Evolutionary conservation across 2,888 invertebrate species (phyloP).

Genomic region (Dendrolimus pini): DNA sequence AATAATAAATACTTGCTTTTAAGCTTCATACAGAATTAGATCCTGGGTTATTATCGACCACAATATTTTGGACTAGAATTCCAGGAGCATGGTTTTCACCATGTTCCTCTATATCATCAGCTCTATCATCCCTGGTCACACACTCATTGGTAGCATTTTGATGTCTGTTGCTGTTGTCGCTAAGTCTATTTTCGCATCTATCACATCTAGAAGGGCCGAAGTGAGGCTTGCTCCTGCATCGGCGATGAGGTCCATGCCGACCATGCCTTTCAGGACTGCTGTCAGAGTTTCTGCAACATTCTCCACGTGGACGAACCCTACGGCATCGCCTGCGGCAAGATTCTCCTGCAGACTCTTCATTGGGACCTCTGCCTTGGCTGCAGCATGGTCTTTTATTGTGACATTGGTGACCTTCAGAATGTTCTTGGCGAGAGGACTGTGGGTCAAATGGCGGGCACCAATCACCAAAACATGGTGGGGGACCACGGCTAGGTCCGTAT

Average conservation of each 20-base stretch:
- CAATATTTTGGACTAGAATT: constrained; percentile 20
- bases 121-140: background rate
- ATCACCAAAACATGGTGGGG: too few relatives aligned
- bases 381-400: too few relatives aligned
- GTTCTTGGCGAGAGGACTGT: too few relatives aligned
- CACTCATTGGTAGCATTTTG: background rate
- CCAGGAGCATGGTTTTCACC: constrained; percentile 11
- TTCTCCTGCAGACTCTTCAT: background rate
- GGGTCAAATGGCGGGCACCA: too few relatives aligned
- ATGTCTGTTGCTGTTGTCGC: background rate
- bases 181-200: background rate
- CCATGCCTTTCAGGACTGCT: constrained; percentile 5
- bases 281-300: background rate
- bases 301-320: background rate
- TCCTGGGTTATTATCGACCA: constrained; percentile 21
- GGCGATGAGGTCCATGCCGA: constrained; percentile 3
- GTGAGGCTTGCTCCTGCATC: background rate
- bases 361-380: background rate
- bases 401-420: too few relatives aligned
- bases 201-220: background rate
- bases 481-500: background rate
- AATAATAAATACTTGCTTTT: background rate
- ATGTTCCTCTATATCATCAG: background rate
- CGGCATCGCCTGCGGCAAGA: background rate
- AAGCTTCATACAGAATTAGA: constrained; percentile 13